Conservation (phyloP, 2,888 invertebrate genomes). For the Platycnemis pennipes region DNA sequence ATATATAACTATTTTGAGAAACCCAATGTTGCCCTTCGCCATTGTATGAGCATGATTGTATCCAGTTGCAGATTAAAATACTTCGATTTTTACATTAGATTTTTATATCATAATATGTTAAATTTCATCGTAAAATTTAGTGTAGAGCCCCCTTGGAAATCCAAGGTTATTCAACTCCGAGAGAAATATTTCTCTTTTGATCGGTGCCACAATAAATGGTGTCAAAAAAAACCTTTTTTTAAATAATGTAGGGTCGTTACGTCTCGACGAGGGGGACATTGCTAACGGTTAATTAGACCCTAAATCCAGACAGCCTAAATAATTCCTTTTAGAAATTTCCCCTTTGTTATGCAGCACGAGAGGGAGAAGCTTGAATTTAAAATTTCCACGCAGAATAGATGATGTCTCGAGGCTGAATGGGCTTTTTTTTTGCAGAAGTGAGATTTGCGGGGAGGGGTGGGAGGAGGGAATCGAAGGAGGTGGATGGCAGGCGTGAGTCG, state of each 20-base stretch:
- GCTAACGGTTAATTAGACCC: conserved; percentile 48
- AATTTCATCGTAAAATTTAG: no score
- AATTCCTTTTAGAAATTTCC: conserved; percentile 26
- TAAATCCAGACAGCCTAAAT: conserved; percentile 11
- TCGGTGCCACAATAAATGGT: not conserved
- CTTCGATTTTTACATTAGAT: no score
- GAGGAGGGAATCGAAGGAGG: conserved; percentile 10
- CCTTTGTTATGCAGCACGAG: conserved; percentile 15
- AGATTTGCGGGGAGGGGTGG: not conserved
- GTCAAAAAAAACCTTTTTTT: not conserved
- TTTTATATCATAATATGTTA: no score
- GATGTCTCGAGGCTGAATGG: conserved; percentile 41
- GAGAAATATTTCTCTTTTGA: not conserved
- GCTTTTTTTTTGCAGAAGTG: not conserved
- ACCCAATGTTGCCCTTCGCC: no score
- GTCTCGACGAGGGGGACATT: not conserved
- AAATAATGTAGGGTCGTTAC: not conserved
- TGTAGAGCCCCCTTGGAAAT: no score
- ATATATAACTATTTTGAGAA: no score
- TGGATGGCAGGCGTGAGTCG: conserved; percentile 38
- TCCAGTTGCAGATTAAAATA: no score
- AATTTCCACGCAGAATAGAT: conserved; percentile 30
- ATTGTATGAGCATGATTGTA: no score
- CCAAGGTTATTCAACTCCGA: not conserved
- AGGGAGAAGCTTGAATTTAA: not conserved